A percentile compares a stretch with the other conserved stretches of the same genome.
Evolutionary conservation across 92 coral and sea anemone species (phyloP).

Genomic region (Micromussa lordhowensis): DNA sequence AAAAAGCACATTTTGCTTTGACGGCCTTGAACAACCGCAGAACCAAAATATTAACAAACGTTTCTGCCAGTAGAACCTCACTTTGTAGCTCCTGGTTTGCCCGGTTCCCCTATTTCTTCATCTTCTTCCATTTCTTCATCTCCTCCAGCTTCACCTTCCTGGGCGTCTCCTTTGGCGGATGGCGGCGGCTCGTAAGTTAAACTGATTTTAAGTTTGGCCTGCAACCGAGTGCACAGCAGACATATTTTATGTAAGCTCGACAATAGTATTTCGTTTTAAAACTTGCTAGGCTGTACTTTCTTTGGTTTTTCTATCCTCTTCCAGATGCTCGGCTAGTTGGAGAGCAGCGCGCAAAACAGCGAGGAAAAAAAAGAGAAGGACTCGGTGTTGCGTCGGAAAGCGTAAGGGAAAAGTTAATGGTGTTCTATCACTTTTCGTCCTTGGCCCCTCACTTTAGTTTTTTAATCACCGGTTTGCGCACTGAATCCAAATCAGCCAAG

Average conservation of each 20-base stretch:
- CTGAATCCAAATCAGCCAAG: too few relatives aligned
- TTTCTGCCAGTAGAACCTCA: slow-evolving; percentile 4
- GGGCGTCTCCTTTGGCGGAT: slow-evolving; percentile 36
- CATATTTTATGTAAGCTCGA: neutral
- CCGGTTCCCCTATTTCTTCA: slow-evolving; percentile 57
- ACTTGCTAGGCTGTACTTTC: neutral
- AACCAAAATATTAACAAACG: neutral
- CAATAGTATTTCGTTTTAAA: neutral
- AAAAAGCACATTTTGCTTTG: neutral
- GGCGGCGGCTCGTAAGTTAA: slow-evolving; percentile 79
- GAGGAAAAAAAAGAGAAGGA: too few relatives aligned
- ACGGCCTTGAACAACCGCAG: neutral
- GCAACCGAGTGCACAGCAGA: neutral
- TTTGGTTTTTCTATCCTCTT: neutral
- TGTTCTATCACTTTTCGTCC: too few relatives aligned
- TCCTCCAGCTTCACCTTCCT: slow-evolving; percentile 49
- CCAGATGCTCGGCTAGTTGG: too few relatives aligned
- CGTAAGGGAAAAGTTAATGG: too few relatives aligned
- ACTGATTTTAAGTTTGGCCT: slow-evolving; percentile 78
- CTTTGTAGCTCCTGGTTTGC: slow-evolving; percentile 51
- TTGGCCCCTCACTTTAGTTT: too few relatives aligned
- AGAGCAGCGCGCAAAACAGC: too few relatives aligned
- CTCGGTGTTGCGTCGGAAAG: too few relatives aligned
- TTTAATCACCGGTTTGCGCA: too few relatives aligned
- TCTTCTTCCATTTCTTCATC: slow-evolving; percentile 54